Conservation (phyloP, 2,113 vertebrate genomes). For the Strix uralensis region DNA sequence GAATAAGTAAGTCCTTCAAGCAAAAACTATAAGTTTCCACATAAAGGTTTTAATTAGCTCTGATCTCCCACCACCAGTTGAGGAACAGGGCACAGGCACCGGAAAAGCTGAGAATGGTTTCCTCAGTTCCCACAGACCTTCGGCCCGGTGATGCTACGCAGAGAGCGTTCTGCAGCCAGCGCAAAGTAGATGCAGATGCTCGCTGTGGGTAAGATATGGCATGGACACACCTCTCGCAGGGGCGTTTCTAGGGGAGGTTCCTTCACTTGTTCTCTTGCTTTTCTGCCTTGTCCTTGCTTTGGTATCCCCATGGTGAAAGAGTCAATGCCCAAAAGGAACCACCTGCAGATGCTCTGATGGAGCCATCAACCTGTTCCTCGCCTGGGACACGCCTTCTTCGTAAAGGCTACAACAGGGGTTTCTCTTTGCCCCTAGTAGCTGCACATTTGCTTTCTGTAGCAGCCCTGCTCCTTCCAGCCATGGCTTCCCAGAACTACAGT, state of each 20-base stretch:
- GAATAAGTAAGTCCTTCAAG: slow-evolving; percentile 8
- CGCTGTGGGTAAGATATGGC: accelerated
- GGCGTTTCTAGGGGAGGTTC: not conserved
- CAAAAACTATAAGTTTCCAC: slow-evolving; percentile 16
- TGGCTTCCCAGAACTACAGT: not conserved
- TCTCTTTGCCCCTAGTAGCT: not conserved
- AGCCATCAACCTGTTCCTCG: not conserved
- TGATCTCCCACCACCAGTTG: not conserved
- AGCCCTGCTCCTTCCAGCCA: not conserved
- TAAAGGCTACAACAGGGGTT: not conserved
- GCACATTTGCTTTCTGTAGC: not conserved
- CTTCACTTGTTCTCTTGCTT: not conserved
- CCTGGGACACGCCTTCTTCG: not conserved
- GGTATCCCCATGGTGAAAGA: not conserved
- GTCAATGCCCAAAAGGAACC: too few relatives aligned
- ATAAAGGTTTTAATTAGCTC: slow-evolving; percentile 22
- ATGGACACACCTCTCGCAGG: not conserved
- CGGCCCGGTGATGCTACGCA: not conserved
- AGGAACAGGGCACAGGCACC: not conserved
- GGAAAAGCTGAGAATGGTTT: not conserved
- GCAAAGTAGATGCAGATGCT: not conserved
- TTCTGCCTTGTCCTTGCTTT: not conserved
- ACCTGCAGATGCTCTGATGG: too few relatives aligned
- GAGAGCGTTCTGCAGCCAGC: not conserved
- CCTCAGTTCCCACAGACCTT: not conserved